Conservation (phyloP, 2,797 vertebrate species). For the Pseudomugil gertrudae region DNA sequence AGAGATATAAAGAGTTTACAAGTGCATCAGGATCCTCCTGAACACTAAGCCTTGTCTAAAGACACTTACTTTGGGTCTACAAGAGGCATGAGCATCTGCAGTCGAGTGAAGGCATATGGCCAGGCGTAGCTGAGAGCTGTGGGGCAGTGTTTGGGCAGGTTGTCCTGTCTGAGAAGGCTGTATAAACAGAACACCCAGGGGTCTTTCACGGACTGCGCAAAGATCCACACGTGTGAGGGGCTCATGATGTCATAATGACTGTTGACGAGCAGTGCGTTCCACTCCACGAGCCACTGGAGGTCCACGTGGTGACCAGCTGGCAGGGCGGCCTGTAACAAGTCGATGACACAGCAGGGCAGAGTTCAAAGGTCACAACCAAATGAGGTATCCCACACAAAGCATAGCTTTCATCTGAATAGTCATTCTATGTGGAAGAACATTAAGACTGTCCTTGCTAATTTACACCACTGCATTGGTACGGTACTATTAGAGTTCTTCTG, state of each 20-base stretch:
- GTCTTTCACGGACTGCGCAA: constrained; percentile 96
- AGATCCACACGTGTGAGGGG: constrained; percentile 98
- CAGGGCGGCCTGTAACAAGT: constrained; percentile 80
- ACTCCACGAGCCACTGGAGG: constrained; percentile 96
- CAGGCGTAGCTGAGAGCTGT: constrained; percentile 96
- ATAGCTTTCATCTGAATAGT: neutral
- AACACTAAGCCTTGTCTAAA: neutral
- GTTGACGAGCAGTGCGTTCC: constrained; percentile 92
- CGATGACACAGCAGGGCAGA: constrained; percentile 15
- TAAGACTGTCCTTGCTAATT: neutral
- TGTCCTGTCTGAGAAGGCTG: constrained; percentile 94
- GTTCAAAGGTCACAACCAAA: constrained; percentile 25
- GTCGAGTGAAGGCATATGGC: constrained; percentile 96
- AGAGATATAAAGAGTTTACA: constrained; percentile 18
- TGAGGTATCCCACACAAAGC: constrained; percentile 4
- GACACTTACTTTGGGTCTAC: constrained; percentile 92
- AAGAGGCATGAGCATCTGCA: constrained; percentile 94
- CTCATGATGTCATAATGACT: constrained; percentile 97
- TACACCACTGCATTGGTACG: neutral
- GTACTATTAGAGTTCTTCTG: neutral
- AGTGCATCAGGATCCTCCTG: neutral
- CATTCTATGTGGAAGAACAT: neutral
- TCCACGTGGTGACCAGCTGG: constrained; percentile 90
- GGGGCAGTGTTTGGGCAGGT: constrained; percentile 94
- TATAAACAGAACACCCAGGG: constrained; percentile 97